Evolutionary conservation across 2,113 vertebrate species (phyloP).

Genomic region (Gavialis gangeticus): DNA sequence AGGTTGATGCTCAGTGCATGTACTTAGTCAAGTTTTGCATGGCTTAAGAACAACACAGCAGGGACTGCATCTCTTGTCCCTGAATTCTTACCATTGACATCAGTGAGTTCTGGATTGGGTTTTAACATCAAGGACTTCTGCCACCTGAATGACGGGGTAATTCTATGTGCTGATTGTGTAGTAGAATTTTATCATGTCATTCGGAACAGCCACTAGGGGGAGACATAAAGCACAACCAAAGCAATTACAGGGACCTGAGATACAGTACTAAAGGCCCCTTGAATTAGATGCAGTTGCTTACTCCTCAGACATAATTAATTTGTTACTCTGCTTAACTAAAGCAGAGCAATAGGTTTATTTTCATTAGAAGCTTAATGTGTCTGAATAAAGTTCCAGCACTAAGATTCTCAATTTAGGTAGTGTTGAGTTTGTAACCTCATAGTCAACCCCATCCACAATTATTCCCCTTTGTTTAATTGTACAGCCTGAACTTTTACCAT

Average conservation of each 20-base stretch:
- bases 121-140: background rate
- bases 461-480: background rate
- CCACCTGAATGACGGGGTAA: background rate
- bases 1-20: background rate
- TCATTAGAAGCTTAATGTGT: background rate
- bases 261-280: background rate
- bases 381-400: background rate
- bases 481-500: background rate
- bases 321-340: background rate
- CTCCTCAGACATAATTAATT: background rate
- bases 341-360: background rate
- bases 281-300: accelerated
- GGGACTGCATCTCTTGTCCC: background rate
- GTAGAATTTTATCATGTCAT: background rate
- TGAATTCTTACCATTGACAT: background rate
- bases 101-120: background rate
- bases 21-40: background rate
- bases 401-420: too few relatives aligned
- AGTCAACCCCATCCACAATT: background rate
- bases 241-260: background rate
- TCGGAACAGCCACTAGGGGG: background rate
- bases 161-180: background rate
- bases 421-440: background rate
- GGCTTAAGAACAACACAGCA: background rate
- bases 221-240: background rate